Conservation (phyloP, 2,888 invertebrate genomes). For the Pseudococcus jackbeardsleyi region DNA sequence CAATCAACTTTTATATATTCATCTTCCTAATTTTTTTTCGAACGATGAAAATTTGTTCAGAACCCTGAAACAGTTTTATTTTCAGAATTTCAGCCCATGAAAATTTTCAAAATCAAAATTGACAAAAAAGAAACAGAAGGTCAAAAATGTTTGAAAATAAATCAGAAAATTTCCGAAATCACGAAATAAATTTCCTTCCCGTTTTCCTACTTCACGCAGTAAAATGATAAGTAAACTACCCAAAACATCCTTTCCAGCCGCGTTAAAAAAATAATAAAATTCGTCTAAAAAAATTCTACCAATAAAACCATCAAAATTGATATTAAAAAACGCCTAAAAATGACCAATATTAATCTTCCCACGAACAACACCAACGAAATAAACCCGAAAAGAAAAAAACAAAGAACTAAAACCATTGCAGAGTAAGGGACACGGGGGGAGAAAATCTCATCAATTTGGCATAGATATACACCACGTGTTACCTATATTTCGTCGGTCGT, state of each 20-base stretch:
- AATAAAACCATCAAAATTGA: neutral
- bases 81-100: too few species aligned
- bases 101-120: too few species aligned
- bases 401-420: neutral
- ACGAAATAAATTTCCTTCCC: too few species aligned
- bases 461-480: neutral
- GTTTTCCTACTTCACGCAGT: too few species aligned
- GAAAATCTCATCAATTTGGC: constrained; percentile 8
- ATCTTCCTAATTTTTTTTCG: too few species aligned
- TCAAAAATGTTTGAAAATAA: too few species aligned
- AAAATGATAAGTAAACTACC: neutral
- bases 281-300: neutral
- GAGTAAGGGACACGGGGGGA: neutral
- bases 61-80: too few species aligned
- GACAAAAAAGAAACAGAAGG: too few species aligned
- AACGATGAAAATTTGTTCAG: too few species aligned
- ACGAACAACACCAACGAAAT: neutral
- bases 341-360: neutral
- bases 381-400: neutral
- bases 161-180: too few species aligned
- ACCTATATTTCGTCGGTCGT: constrained; percentile 17
- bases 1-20: too few species aligned
- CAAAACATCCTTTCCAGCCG: neutral
- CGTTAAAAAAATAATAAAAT: neutral
- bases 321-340: neutral